Percentiles rank a stretch among this genome's conserved stretches.
These are phyloP conservation scores for Leucoptera coffeella DNA, from an alignment of 2,888 invertebrate genomes.

Conservation along the genomic window DNA sequence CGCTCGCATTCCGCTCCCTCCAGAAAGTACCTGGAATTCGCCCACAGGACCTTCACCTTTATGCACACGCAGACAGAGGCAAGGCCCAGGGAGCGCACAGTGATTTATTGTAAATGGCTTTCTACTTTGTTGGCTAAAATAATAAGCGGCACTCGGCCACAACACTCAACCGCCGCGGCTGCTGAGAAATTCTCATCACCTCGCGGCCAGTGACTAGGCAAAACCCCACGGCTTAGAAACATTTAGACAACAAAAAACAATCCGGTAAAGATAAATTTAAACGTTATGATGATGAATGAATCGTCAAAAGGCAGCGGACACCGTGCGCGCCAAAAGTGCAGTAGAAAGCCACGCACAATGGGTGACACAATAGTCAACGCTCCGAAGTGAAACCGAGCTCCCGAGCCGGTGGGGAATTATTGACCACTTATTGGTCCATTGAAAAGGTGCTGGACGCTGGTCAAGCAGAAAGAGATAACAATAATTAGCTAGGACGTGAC, in stretches of 20 bases:
- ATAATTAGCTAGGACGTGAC: slow-evolving; percentile 45
- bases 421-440: slow-evolving; percentile 43
- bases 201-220: too few species aligned
- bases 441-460: slow-evolving; percentile 36
- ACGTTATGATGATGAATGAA: slow-evolving; percentile 31
- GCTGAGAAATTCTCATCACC: too few species aligned
- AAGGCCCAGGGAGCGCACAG: slow-evolving; percentile 18
- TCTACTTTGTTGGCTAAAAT: slow-evolving; percentile 55
- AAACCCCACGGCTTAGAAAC: too few species aligned
- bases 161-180: too few species aligned
- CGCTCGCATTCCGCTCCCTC: slow-evolving; percentile 7
- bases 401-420: slow-evolving; percentile 49
- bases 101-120: slow-evolving; percentile 55
- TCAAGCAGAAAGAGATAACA: slow-evolving; percentile 47
- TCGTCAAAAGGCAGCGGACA: slow-evolving; percentile 27
- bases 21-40: slow-evolving; percentile 35
- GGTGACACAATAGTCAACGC: slow-evolving; percentile 25
- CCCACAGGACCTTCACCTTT: slow-evolving; percentile 44
- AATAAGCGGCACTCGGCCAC: slow-evolving; percentile 43
- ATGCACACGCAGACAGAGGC: slow-evolving; percentile 49
- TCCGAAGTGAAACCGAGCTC: slow-evolving; percentile 17
- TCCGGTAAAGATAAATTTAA: too few species aligned
- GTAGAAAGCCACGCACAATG: too few species aligned
- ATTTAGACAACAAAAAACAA: too few species aligned
- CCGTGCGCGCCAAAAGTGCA: slow-evolving; percentile 42